These are phyloP conservation scores for Anthoscopus minutus DNA, from an alignment of 2,113 vertebrate genomes.

Conservation along the genomic window DNA sequence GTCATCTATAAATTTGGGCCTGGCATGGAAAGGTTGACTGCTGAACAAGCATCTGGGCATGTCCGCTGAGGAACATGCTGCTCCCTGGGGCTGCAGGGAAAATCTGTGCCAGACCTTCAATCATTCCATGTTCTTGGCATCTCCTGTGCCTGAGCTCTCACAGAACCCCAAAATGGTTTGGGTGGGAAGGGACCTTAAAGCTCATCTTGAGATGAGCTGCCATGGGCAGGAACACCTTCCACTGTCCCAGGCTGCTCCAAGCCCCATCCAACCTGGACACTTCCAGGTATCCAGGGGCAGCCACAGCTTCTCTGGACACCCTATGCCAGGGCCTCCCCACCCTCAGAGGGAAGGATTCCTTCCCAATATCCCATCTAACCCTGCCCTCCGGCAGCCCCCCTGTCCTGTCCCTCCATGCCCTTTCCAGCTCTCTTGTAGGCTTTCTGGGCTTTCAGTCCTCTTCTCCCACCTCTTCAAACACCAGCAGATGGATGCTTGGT, in stretches of 20 bases:
- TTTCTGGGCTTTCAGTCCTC: neutral
- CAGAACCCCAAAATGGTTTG: neutral
- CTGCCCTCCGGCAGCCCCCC: neutral
- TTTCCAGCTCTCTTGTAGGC: neutral
- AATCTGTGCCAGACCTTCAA: neutral
- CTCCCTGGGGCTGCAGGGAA: neutral
- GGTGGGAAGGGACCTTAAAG: neutral
- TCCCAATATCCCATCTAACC: neutral
- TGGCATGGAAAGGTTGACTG: neutral
- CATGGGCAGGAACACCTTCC: neutral
- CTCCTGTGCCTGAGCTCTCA: neutral
- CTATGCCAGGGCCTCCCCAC: neutral
- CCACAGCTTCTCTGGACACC: neutral
- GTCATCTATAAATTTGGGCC: neutral
- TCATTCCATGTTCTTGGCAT: fast-evolving
- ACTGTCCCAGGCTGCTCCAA: neutral
- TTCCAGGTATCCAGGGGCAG: neutral
- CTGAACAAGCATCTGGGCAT: neutral
- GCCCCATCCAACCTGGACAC: neutral
- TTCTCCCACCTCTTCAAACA: neutral
- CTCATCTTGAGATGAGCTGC: neutral
- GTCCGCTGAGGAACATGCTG: neutral
- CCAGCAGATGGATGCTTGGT: neutral
- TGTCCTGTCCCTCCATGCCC: neutral
- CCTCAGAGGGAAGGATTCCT: neutral